Evolutionary conservation across 2,888 invertebrate genomes (phyloP), one percentile per base, ranked within the genome.

Genomic region (Adelphocoris suturalis): DNA sequence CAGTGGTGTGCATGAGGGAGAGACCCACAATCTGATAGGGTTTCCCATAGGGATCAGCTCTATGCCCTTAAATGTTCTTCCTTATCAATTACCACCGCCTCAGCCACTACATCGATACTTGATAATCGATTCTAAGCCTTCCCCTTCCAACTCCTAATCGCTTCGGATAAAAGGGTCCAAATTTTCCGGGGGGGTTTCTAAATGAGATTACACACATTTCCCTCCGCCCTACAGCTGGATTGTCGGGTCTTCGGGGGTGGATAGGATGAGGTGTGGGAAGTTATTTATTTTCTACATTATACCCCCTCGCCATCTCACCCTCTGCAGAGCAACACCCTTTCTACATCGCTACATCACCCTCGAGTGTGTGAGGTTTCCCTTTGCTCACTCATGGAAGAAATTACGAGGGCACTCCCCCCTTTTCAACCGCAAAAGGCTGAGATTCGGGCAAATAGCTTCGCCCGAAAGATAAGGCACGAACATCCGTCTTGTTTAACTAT

Each of bases 401-500:
- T 68, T 68, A 68, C 57, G 57, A 57, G 52, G 52, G 57, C 57
- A 16, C n/a, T n/a, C 23, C 23, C 68, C 68, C 68, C 27, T 19
- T 7, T 23, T 23, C 68, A 27, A 78, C 78, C 37, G 46, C 78
- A 78, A 37, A 78, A 78, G 78, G 78, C 47, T 78, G 78, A 46
- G 78, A 78, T 78, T 78, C 46, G 46, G 47, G 78, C 28, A 78
- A 78, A 78, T 78, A 78, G 78, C 78, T 78, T 78, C n/a, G 46
- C 37, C 23, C 78, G 16, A 78, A 78, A 78, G 78, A 78, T 78
- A 78, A 78, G 78, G 78, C 78, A 78, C 78, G 78, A 16, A 47
- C 78, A 78, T 78, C 78, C 78, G 47, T 78, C 78, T 78, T 78
- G 78, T 78, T 78, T 78, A 78, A 78, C 78, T 78, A 78, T 78